Conservation (phyloP, 2,888 invertebrate genomes). For the Lycocerus yunnanus region DNA sequence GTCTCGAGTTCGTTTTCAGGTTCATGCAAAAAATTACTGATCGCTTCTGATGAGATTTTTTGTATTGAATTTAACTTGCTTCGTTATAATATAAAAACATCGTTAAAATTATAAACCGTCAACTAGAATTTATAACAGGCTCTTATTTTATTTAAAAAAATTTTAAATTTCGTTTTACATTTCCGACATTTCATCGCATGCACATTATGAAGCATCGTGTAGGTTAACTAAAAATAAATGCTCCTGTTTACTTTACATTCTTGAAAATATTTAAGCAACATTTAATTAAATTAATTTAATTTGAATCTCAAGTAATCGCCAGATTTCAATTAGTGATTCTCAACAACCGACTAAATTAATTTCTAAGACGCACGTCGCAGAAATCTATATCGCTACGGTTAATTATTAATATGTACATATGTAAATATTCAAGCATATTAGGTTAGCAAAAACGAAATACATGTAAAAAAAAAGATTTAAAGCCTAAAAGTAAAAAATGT, state of each 20-base stretch:
- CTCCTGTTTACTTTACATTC: background rate
- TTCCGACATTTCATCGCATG: background rate
- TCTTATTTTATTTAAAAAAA: background rate
- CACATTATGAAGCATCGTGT: background rate
- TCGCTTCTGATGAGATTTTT: conserved; percentile 38
- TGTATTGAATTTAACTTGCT: conserved; percentile 39
- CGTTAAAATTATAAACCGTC: conserved; percentile 17
- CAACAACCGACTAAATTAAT: background rate
- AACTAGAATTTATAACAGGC: conserved; percentile 1
- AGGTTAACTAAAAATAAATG: background rate
- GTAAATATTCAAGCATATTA: background rate
- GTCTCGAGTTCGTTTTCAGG: conserved; percentile 32
- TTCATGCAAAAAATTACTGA: conserved; percentile 35
- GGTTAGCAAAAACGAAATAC: background rate
- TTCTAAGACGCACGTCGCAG: background rate
- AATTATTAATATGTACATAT: background rate
- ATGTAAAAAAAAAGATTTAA: background rate
- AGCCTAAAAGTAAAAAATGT: conserved; percentile 9
- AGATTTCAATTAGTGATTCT: background rate
- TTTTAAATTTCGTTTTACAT: too few species aligned
- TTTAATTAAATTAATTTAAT: background rate
- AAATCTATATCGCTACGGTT: background rate
- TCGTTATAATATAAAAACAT: conserved; percentile 37
- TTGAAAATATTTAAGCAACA: background rate
- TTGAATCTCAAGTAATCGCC: background rate